Evolutionary conservation across 2,113 vertebrate genomes (phyloP).

Genomic region (Arenaria interpres): DNA sequence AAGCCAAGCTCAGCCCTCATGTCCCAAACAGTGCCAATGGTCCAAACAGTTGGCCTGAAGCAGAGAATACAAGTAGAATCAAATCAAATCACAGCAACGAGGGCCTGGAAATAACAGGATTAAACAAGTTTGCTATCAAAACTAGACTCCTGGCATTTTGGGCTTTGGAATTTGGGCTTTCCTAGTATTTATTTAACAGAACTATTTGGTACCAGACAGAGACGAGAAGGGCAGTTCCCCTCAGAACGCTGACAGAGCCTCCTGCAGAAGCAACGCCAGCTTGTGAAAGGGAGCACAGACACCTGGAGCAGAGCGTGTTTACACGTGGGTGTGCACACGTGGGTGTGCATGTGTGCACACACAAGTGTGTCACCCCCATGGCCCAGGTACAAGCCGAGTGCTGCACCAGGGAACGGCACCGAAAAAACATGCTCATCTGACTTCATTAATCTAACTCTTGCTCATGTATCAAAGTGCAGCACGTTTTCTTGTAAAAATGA

Average conservation of each 20-base stretch:
- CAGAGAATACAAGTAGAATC: not conserved
- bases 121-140: not conserved
- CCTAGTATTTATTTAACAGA: not conserved
- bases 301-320: not conserved
- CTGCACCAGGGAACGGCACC: not conserved
- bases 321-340: not conserved
- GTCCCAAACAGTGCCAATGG: fast-evolving
- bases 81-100: not conserved
- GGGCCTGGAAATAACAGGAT: not conserved
- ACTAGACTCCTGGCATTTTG: not conserved
- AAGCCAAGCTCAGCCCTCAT: not conserved
- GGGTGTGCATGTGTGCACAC: not conserved
- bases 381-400: not conserved
- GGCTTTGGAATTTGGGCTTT: not conserved
- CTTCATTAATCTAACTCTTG: constrained; percentile 74
- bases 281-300: not conserved
- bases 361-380: fast-evolving
- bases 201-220: not conserved
- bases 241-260: not conserved
- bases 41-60: not conserved
- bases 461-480: constrained; percentile 73
- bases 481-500: constrained; percentile 84
- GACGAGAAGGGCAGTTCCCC: not conserved
- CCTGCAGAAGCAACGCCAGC: not conserved
- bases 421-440: not conserved